phyloP scores from a whole-genome alignment of 2,113 vertebrate genomes.

The Corapipo altera region DNA sequence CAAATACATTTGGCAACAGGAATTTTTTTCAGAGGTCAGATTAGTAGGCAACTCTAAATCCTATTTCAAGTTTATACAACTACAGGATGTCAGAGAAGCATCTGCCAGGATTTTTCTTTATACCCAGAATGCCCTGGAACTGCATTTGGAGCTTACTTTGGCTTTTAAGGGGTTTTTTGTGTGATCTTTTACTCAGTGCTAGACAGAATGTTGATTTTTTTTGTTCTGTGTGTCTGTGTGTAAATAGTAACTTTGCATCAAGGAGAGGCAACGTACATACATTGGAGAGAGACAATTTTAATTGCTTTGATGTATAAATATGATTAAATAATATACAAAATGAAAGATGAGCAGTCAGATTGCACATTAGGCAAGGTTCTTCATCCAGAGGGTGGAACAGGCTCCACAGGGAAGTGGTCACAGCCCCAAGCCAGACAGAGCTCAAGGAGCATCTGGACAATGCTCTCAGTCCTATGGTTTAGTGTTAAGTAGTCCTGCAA shows the following conservation, averaged over 20 bases:
- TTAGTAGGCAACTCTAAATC: background rate
- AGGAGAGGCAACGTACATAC: rapidly evolving
- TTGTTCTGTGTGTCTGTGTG: background rate
- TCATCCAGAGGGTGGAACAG: background rate
- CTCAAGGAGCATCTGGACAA: background rate
- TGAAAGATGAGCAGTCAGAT: background rate
- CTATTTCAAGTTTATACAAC: background rate
- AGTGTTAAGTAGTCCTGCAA: background rate
- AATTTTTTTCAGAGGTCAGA: background rate
- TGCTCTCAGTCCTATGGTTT: background rate
- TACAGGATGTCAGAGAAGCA: background rate
- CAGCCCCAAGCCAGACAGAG: background rate
- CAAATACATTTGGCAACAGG: background rate
- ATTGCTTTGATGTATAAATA: background rate
- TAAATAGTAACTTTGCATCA: background rate
- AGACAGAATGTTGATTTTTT: background rate
- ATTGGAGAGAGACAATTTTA: background rate
- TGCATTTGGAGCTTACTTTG: background rate
- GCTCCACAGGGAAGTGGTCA: background rate
- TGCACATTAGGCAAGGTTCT: background rate
- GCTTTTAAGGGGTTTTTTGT: background rate
- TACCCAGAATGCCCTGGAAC: background rate
- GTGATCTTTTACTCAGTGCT: background rate
- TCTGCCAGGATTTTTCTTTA: background rate
- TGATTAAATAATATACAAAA: background rate